A percentile compares a stretch with the other conserved stretches of the same genome.
Evolutionary conservation across 2,888 invertebrate species (phyloP).

Genomic region (Hyposoter didymator): DNA sequence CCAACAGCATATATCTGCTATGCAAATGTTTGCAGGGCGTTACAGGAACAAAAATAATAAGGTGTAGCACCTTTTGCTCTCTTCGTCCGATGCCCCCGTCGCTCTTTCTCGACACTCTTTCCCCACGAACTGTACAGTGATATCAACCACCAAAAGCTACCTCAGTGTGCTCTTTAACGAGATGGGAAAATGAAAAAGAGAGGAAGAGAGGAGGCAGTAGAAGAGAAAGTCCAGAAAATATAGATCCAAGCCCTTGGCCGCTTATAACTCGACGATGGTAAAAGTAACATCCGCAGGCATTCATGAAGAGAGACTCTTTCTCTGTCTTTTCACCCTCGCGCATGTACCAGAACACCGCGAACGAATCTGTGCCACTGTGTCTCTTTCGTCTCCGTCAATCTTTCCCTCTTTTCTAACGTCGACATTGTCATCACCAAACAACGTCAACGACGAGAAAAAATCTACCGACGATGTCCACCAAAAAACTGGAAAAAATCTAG

Average conservation of each 20-base stretch:
- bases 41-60: conserved; percentile 78
- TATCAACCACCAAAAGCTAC: conserved; percentile 42
- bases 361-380: conserved; percentile 54
- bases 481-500: background rate
- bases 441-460: conserved; percentile 34
- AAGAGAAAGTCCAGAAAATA: conserved; percentile 19
- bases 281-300: conserved; percentile 44
- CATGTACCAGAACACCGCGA: conserved; percentile 24
- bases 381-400: conserved; percentile 22
- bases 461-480: background rate
- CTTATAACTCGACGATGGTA: conserved; percentile 61
- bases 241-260: conserved; percentile 48
- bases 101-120: conserved; percentile 28
- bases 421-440: conserved; percentile 49
- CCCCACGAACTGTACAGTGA: conserved; percentile 40
- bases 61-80: conserved; percentile 68
- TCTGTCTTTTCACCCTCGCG: conserved; percentile 15
- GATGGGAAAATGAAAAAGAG: conserved; percentile 8
- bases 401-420: conserved; percentile 23
- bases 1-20: conserved; percentile 68
- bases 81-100: conserved; percentile 40
- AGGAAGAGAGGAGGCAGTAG: background rate
- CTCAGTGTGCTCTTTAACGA: background rate
- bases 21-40: conserved; percentile 77
- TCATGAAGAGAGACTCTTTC: conserved; percentile 7